Percentiles rank a stretch among this genome's conserved stretches.
phyloP scores from a whole-genome alignment of 2,888 invertebrate genomes.

The Aphelenchoides bicaudatus region DNA sequence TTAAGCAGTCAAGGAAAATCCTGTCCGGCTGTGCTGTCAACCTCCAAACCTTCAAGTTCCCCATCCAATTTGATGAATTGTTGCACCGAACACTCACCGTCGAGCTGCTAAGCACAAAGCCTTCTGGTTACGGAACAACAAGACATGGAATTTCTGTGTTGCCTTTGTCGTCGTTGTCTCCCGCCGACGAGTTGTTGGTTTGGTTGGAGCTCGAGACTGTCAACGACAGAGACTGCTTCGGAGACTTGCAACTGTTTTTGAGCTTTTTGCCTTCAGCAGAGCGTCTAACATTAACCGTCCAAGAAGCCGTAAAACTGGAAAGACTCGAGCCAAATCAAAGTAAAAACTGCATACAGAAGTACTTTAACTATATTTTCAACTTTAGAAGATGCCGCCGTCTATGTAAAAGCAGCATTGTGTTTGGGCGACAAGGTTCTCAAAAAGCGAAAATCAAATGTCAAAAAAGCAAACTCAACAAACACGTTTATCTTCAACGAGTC shows the following conservation, averaged over 20 bases:
- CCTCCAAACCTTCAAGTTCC: constrained; percentile 28
- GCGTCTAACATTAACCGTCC: constrained; percentile 66
- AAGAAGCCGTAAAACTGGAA: constrained; percentile 60
- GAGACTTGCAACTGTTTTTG: constrained; percentile 66
- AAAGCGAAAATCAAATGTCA: constrained; percentile 65
- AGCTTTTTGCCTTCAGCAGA: constrained; percentile 66
- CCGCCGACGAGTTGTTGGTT: constrained; percentile 34
- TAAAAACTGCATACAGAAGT: too few species aligned
- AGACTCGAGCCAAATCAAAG: background rate
- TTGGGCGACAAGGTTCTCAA: constrained; percentile 63
- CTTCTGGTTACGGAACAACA: constrained; percentile 12
- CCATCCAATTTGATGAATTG: constrained; percentile 37
- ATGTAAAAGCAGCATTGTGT: constrained; percentile 61
- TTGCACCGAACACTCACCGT: constrained; percentile 28
- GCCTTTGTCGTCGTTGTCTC: constrained; percentile 28
- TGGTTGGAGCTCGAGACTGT: constrained; percentile 33
- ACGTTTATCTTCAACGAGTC: constrained; percentile 67
- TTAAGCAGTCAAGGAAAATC: constrained; percentile 6
- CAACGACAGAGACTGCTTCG: constrained; percentile 40
- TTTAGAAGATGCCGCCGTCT: constrained; percentile 61
- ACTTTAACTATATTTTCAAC: background rate
- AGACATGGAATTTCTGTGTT: constrained; percentile 19
- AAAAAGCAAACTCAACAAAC: constrained; percentile 59
- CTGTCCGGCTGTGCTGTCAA: background rate
- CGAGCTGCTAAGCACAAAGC: constrained; percentile 22